These are phyloP conservation scores for Diadema setosum DNA, from an alignment of 35 echinoderm and acorn worm species.

Conservation along the genomic window DNA sequence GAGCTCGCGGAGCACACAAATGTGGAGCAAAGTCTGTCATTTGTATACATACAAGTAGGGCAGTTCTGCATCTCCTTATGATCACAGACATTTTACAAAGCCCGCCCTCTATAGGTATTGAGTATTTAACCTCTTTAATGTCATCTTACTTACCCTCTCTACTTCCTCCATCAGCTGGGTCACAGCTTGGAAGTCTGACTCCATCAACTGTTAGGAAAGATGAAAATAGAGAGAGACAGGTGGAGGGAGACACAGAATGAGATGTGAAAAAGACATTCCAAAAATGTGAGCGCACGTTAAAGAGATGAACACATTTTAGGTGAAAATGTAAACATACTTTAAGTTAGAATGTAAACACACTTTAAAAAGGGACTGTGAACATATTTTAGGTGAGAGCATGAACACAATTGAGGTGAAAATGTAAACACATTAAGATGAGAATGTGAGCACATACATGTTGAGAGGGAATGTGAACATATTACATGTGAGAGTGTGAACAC, in stretches of 20 bases:
- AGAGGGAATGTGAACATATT: too few relatives aligned
- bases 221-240: too few relatives aligned
- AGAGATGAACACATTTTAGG: neutral
- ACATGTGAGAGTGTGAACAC: too few relatives aligned
- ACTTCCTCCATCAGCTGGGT: neutral
- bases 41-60: neutral
- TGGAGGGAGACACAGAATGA: too few relatives aligned
- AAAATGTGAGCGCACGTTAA: neutral
- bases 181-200: neutral
- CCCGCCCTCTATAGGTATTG: neutral
- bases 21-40: neutral
- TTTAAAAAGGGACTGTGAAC: neutral
- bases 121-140: neutral
- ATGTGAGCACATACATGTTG: too few relatives aligned
- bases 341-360: neutral
- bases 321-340: neutral
- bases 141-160: neutral
- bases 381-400: too few relatives aligned
- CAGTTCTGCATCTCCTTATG: neutral
- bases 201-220: neutral
- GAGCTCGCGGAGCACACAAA: neutral
- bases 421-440: too few relatives aligned
- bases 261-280: neutral
- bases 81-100: neutral
- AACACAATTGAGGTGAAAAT: too few relatives aligned